phyloP scores from a whole-genome alignment of 2,888 invertebrate genomes.

The Acholoe squamosa region DNA sequence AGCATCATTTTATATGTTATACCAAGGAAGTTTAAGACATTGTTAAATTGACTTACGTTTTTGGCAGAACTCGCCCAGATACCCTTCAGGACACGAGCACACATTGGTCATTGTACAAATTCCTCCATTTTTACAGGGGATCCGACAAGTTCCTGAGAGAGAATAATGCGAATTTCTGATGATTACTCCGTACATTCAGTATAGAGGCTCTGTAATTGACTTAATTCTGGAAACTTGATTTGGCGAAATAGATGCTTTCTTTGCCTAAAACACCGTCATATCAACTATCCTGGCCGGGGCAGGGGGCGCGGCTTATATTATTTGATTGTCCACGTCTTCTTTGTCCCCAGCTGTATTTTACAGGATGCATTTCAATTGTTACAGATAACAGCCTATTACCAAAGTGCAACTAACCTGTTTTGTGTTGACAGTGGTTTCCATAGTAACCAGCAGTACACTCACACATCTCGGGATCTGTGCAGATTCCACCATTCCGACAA shows the following conservation, averaged over 20 bases:
- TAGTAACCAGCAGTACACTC: conserved; percentile 70
- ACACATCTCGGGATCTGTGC: conserved; percentile 71
- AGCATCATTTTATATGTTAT: background rate
- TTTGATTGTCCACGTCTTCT: no score
- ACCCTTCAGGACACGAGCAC: conserved; percentile 95
- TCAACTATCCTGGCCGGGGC: no score
- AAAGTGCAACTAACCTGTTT: conserved; percentile 63
- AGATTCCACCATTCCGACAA: conserved; percentile 73
- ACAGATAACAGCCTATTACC: no score
- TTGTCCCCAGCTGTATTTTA: no score
- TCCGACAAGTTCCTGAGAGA: conserved; percentile 65
- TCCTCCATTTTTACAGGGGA: conserved; percentile 92
- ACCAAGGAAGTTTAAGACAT: background rate
- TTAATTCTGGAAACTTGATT: no score
- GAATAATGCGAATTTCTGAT: no score
- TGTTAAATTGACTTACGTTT: conserved; percentile 89
- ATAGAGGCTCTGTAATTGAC: no score
- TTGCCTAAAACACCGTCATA: no score
- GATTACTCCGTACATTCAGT: no score
- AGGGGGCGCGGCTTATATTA: no score
- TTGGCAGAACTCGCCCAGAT: conserved; percentile 94
- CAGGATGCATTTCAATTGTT: no score
- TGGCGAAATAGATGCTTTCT: no score
- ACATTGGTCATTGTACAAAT: conserved; percentile 97
- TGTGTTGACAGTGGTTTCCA: conserved; percentile 66